Base-by-base conservation (phyloP, 2,888 invertebrate species). In the Heliconius aoede region DNA sequence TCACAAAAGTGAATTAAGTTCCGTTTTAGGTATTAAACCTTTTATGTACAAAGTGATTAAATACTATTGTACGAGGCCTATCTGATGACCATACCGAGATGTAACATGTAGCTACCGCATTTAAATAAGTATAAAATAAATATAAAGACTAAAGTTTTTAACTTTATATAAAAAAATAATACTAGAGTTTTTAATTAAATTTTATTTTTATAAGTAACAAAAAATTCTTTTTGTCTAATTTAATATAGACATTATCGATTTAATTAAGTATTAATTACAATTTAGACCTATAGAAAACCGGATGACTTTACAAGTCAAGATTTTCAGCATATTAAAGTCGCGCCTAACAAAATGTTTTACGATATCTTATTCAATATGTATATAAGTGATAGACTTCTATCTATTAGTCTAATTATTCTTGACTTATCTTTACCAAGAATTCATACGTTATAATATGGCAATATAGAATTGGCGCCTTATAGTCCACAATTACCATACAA, bases 81-180 rank as follows among this genome's bases (percentile, higher is more conserved):
- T 82, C 81, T 80, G 85, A 80, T 83, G 80, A 78, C 85, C 83
- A 82, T 82, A 85, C 79, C 80, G 72, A 84, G 85, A 72, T 76
- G 79, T 71, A 74, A 55, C 75, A 80, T 79, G 78, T 64, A 74
- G 76, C 79, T 82, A 74, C 82, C 82, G 82, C 82, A 82, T 82
- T 81, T 73, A n/a, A n/a, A 75, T 72, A 71, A 40, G 72, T 69
- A 21, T 67, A 24, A 68, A 46, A 13, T 46, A 46, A 68, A 67
- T 64, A 11, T 64, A 32, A 32, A 7, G 4, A 15, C 26, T 26
- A 51, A 21, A n/a, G n/a, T 30, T 61, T 1, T 61, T 18, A 62
- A 32, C 11, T 64, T 64, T 64, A 64, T 1, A n/a, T 4, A 1
- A 3, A 32, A 62, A 32, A 13, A 8, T 24, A 36, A 65, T 36